phyloP scores from a whole-genome alignment of 2,797 vertebrate genomes.

The Discoglossus pictus region DNA sequence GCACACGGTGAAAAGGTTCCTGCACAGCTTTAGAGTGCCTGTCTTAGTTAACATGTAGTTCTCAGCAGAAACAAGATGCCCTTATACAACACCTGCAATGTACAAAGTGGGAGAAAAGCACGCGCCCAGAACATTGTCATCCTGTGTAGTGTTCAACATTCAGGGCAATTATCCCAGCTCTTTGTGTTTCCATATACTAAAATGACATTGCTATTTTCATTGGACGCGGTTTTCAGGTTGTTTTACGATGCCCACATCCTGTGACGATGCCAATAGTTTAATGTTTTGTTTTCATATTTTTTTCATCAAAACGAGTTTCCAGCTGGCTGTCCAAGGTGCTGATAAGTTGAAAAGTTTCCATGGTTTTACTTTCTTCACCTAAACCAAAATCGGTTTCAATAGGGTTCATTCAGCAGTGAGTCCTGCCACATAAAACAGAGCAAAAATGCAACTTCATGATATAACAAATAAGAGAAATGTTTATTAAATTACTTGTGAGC shows the following conservation, averaged over 20 bases:
- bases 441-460: neutral
- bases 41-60: neutral
- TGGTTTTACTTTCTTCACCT: neutral
- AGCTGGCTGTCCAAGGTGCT: conserved; percentile 24
- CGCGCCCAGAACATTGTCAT: conserved; percentile 23
- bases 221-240: neutral
- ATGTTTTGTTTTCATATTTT: conserved; percentile 16
- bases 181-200: conserved; percentile 6
- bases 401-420: neutral
- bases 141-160: conserved; percentile 17
- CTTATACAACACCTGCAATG: neutral
- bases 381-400: conserved; percentile 13
- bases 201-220: conserved; percentile 29
- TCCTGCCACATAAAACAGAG: neutral
- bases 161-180: conserved; percentile 1
- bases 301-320: conserved; percentile 19
- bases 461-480: too few species aligned
- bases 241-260: conserved; percentile 14
- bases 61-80: conserved; percentile 24
- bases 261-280: conserved; percentile 2
- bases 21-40: conserved; percentile 8
- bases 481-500: too few species aligned
- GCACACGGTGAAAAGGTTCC: conserved; percentile 12
- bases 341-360: conserved; percentile 24
- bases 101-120: conserved; percentile 8